These are phyloP conservation scores for Equus przewalskii DNA, from an alignment of 2,113 vertebrate genomes.

Conservation along the genomic window DNA sequence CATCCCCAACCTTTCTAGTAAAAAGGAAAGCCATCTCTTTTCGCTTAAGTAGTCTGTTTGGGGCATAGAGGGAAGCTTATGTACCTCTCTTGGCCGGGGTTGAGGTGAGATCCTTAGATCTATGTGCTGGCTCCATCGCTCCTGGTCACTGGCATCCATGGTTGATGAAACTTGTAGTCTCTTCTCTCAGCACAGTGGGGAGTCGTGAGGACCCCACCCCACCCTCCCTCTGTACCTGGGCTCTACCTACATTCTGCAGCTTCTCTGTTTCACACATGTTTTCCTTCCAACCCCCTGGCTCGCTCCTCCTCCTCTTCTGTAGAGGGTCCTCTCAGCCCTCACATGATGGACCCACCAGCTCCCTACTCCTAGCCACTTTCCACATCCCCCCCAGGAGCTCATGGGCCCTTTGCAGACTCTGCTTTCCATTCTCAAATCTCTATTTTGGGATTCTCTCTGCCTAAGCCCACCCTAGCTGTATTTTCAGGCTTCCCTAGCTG, in stretches of 20 bases:
- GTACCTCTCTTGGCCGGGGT: accelerated
- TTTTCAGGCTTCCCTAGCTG: background rate
- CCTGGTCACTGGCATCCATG: accelerated
- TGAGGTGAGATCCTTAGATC: background rate
- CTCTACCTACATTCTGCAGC: background rate
- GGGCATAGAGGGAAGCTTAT: background rate
- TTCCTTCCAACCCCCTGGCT: background rate
- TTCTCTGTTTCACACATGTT: background rate
- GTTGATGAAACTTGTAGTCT: background rate
- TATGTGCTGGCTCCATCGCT: accelerated
- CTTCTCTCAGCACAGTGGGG: background rate
- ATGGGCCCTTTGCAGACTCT: background rate
- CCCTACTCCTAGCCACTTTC: background rate
- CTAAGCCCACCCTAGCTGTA: background rate
- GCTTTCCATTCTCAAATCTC: background rate
- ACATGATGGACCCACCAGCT: background rate
- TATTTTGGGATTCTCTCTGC: background rate
- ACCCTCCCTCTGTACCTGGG: background rate
- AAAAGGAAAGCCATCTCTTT: background rate
- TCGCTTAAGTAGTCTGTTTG: background rate
- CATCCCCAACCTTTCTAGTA: background rate
- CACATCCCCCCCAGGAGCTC: too few relatives aligned
- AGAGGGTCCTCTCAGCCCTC: background rate
- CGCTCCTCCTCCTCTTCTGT: background rate
- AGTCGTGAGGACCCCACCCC: accelerated